Evolutionary conservation across 2,797 vertebrate genomes (phyloP).

Genomic region (Platyrinchus mystaceus): DNA sequence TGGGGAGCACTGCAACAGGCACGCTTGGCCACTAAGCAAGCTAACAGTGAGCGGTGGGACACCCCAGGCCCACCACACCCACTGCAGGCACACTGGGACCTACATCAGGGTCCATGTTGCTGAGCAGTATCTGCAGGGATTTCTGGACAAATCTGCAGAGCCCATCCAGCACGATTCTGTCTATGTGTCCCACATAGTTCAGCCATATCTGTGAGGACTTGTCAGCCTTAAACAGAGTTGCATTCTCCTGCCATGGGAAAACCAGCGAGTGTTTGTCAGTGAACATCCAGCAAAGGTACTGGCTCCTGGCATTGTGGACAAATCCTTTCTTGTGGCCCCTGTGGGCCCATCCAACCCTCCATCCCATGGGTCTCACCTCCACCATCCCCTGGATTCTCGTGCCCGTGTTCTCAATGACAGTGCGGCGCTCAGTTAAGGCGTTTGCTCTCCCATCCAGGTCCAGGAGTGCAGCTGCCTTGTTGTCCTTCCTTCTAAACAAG

Average conservation of each 20-base stretch:
- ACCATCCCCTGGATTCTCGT: conserved; percentile 72
- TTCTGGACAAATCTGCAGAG: conserved; percentile 61
- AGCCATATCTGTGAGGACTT: conserved; percentile 36
- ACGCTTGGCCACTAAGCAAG: neutral
- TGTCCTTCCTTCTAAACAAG: conserved; percentile 77
- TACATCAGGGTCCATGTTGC: conserved; percentile 70
- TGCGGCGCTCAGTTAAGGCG: conserved; percentile 56
- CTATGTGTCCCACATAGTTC: conserved; percentile 51
- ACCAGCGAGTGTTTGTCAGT: accelerated
- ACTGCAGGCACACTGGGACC: neutral
- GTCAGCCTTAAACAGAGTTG: conserved; percentile 68
- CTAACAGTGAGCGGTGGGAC: accelerated
- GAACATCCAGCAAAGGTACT: accelerated
- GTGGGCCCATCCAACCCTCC: neutral
- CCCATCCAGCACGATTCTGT: conserved; percentile 54
- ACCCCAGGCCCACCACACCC: accelerated
- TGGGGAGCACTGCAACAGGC: accelerated
- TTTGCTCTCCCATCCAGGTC: conserved; percentile 67
- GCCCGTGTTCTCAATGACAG: conserved; percentile 42
- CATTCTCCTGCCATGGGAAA: conserved; percentile 74
- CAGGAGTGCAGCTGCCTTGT: conserved; percentile 64
- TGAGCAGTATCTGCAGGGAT: conserved; percentile 67
- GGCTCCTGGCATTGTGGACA: neutral
- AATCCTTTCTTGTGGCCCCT: neutral
- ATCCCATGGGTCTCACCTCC: conserved; percentile 55